Conservation (phyloP, 2,888 invertebrate genomes). For the Agrochola lychnidis region DNA sequence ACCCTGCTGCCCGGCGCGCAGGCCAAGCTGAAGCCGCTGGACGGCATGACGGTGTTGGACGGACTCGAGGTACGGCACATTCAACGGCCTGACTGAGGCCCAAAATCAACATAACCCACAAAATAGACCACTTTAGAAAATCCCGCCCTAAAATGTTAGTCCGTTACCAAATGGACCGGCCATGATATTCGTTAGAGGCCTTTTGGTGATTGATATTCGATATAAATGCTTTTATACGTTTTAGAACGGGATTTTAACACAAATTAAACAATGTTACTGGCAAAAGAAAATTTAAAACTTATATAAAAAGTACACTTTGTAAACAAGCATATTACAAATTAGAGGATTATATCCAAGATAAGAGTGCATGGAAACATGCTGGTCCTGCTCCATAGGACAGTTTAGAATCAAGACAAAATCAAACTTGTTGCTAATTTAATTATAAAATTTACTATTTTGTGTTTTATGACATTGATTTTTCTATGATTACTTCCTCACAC, state of each 20-base stretch:
- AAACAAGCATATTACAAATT: too few species aligned
- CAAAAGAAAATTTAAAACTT: too few species aligned
- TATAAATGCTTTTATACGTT: not conserved
- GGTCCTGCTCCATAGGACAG: too few species aligned
- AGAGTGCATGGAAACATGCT: too few species aligned
- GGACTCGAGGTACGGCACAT: conserved; percentile 94
- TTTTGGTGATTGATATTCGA: not conserved
- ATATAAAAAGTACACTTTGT: too few species aligned
- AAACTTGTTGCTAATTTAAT: too few species aligned
- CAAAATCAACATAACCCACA: not conserved
- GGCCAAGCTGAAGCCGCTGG: conserved; percentile 95
- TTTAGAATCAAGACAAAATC: too few species aligned
- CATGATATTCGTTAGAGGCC: not conserved
- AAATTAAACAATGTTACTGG: not conserved
- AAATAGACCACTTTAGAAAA: not conserved
- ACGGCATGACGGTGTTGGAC: conserved; percentile 94
- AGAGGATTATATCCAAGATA: too few species aligned
- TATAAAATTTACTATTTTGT: too few species aligned
- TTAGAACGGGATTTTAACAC: not conserved
- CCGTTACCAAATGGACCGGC: not conserved
- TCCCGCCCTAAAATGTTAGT: too few species aligned
- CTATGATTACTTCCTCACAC: too few species aligned
- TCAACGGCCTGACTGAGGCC: not conserved
- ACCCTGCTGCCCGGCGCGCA: conserved; percentile 97
- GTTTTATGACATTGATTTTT: too few species aligned